Evolutionary conservation across 2,113 vertebrate species (phyloP).

Genomic region (Rhea pennata): DNA sequence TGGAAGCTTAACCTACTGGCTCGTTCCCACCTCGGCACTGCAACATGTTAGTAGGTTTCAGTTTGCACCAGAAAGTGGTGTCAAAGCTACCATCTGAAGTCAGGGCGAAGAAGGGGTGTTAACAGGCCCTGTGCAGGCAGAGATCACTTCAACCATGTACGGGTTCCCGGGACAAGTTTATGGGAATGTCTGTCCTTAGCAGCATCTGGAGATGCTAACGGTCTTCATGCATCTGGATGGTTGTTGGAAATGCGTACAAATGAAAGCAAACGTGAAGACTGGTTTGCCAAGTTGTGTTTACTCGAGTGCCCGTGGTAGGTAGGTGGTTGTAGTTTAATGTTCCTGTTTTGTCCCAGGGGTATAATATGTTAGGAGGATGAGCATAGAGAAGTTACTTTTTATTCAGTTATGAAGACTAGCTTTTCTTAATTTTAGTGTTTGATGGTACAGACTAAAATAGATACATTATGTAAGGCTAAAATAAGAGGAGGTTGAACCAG

Average conservation of each 20-base stretch:
- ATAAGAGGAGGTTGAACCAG: slow-evolving; percentile 18
- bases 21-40: neutral
- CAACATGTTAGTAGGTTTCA: neutral
- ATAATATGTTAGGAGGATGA: neutral
- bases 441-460: slow-evolving; percentile 54
- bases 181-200: neutral
- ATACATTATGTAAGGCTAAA: slow-evolving; percentile 37
- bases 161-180: no score
- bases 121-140: rapidly evolving
- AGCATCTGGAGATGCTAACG: neutral
- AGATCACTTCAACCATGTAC: rapidly evolving
- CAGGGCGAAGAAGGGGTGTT: neutral
- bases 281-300: neutral
- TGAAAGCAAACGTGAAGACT: neutral
- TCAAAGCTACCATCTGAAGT: neutral
- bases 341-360: neutral
- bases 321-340: neutral
- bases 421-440: slow-evolving; percentile 29
- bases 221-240: neutral
- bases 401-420: neutral
- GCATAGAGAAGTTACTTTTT: slow-evolving; percentile 1
- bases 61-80: neutral
- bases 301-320: neutral
- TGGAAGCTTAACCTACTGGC: neutral
- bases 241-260: neutral